phyloP scores from a whole-genome alignment of 2,113 vertebrate genomes.

The Lophotis ruficrista region DNA sequence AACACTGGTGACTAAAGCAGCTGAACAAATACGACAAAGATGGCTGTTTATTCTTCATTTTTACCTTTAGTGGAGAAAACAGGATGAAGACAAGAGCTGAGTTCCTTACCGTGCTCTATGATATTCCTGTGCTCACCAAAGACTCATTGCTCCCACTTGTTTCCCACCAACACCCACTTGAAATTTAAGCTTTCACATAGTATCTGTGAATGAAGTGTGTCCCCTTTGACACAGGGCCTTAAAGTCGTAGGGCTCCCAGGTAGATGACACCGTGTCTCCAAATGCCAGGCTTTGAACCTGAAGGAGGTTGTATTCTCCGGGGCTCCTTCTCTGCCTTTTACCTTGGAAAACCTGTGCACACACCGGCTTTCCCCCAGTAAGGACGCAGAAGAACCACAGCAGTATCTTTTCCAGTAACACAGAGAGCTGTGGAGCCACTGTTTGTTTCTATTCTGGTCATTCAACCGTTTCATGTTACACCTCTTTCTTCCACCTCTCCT shows the following conservation, averaged over 20 bases:
- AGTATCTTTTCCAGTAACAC: neutral
- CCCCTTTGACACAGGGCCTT: neutral
- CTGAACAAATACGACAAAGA: neutral
- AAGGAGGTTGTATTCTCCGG: neutral
- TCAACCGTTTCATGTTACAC: neutral
- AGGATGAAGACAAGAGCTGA: neutral
- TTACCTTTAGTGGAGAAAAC: too few relatives aligned
- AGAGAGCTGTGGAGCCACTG: neutral
- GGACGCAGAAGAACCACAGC: neutral
- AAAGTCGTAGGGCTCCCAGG: neutral
- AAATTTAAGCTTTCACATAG: neutral
- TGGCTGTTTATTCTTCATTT: neutral
- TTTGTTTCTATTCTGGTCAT: neutral
- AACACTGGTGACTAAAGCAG: neutral
- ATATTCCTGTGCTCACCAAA: neutral
- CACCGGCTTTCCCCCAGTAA: neutral
- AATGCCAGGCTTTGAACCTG: neutral
- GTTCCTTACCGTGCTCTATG: neutral
- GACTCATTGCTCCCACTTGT: neutral
- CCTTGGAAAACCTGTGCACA: neutral
- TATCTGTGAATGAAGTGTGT: neutral
- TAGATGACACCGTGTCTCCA: fast-evolving
- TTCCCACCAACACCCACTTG: neutral
- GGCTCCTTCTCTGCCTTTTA: neutral
- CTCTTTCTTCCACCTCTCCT: neutral